Conservation (phyloP, 1,140 invertebrate species). For the Caenorhabditis inopinata region DNA sequence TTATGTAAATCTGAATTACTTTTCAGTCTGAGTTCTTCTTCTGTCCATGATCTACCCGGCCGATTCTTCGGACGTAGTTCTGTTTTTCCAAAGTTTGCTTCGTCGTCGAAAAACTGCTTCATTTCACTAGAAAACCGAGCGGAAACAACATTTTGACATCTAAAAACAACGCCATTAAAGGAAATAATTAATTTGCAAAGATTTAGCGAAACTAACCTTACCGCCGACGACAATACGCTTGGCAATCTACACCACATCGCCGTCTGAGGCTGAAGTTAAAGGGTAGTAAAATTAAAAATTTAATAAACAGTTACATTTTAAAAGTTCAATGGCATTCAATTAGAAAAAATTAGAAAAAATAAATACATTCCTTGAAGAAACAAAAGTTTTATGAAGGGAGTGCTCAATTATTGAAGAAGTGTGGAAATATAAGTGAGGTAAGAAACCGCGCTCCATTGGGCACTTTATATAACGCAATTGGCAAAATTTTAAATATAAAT, state of each 20-base stretch:
- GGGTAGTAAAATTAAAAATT: neutral
- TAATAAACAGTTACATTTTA: too few relatives aligned
- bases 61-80: constrained; percentile 75
- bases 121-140: neutral
- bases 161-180: neutral
- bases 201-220: neutral
- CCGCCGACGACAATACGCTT: neutral
- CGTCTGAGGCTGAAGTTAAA: neutral
- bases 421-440: too few relatives aligned
- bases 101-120: constrained; percentile 84
- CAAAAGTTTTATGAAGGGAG: too few relatives aligned
- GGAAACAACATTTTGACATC: neutral
- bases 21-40: constrained; percentile 88
- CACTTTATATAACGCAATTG: too few relatives aligned
- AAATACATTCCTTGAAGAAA: too few relatives aligned
- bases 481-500: too few relatives aligned
- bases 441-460: too few relatives aligned
- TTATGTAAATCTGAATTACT: constrained; percentile 95
- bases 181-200: too few relatives aligned
- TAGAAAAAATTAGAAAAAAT: too few relatives aligned
- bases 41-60: constrained; percentile 79
- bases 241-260: constrained; percentile 24
- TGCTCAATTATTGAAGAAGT: too few relatives aligned
- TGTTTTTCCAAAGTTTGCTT: constrained; percentile 80
- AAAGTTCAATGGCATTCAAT: too few relatives aligned